phyloP scores from a whole-genome alignment of 2,888 invertebrate species.

The Aporophyla nigra region DNA sequence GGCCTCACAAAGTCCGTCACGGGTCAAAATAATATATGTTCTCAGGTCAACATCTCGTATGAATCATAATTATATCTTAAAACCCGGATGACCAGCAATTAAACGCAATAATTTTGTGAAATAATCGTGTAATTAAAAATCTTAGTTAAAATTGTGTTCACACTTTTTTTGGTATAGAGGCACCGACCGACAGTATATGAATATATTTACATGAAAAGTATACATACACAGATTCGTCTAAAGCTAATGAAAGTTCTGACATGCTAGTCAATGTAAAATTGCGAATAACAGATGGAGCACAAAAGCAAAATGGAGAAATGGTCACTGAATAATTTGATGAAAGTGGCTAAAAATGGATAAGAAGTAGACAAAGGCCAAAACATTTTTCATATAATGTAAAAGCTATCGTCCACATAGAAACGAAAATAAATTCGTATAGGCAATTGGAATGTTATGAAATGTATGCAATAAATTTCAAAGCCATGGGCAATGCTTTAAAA shows the following conservation, averaged over 20 bases:
- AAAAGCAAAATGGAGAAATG: background rate
- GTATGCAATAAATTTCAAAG: no score
- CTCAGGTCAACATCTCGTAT: conserved; percentile 53
- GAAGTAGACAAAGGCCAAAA: no score
- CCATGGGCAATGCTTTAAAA: no score
- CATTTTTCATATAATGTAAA: no score
- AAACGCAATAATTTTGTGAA: conserved; percentile 45
- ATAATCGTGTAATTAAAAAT: conserved; percentile 61
- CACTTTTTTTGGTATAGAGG: conserved; percentile 56
- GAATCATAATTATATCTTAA: conserved; percentile 41
- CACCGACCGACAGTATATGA: background rate
- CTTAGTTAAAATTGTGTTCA: conserved; percentile 50
- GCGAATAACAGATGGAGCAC: background rate
- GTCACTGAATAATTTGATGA: no score
- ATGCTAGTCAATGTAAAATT: no score
- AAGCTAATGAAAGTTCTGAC: no score
- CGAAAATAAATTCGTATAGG: no score
- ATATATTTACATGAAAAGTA: background rate
- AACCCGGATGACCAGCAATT: conserved; percentile 60
- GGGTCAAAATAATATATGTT: conserved; percentile 38
- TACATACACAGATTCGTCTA: no score
- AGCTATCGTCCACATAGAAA: no score
- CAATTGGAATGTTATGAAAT: no score
- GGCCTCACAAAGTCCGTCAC: conserved; percentile 4
- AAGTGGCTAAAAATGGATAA: no score